Conservation (phyloP, 2,888 invertebrate genomes). For the Ormia ochracea region DNA sequence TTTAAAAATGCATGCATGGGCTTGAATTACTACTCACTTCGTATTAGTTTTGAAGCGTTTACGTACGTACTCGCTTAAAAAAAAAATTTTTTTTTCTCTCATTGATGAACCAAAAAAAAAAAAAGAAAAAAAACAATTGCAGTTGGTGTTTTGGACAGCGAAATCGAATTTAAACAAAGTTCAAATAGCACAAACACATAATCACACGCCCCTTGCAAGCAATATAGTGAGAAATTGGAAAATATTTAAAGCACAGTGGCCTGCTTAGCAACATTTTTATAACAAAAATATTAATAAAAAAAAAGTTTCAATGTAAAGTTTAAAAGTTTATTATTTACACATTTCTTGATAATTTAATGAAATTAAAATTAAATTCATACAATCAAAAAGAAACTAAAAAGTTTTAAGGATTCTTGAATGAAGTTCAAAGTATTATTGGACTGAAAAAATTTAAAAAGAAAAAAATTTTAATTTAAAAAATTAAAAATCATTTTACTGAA, state of each 20-base stretch:
- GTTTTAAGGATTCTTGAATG: no score
- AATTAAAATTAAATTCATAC: no score
- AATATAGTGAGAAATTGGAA: conserved; percentile 7
- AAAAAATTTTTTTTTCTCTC: conserved; percentile 16
- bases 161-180: conserved; percentile 22
- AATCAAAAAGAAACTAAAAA: no score
- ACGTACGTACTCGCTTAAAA: neutral
- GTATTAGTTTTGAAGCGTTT: conserved; percentile 17
- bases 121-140: no score
- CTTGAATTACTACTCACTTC: neutral
- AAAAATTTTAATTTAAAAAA: no score
- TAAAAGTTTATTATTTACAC: no score
- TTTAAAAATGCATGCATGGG: neutral
- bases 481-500: no score
- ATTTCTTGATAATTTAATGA: no score
- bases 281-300: neutral
- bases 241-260: conserved; percentile 13
- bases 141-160: conserved; percentile 6
- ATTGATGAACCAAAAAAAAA: conserved; percentile 23
- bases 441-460: no score
- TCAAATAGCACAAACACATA: conserved; percentile 45
- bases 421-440: no score
- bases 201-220: conserved; percentile 51
- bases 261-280: neutral
- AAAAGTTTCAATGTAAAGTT: no score